Conservation (phyloP, 2,797 vertebrate species). For the Eidolon dupreanum region DNA sequence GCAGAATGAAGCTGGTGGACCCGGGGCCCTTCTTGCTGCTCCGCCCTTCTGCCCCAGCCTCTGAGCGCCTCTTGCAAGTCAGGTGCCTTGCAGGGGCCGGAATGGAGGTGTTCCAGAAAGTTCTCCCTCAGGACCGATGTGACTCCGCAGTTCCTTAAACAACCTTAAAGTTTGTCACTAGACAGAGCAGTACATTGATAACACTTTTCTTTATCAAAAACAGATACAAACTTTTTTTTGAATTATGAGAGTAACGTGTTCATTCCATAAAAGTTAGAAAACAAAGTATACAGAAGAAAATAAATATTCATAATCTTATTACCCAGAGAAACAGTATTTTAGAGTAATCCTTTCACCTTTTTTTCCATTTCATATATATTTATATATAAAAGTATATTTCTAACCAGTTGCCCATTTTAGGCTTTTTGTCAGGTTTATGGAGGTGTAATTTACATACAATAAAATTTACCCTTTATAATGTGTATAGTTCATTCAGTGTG, state of each 20-base stretch:
- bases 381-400: not conserved
- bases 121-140: not conserved
- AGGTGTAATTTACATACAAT: not conserved
- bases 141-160: not conserved
- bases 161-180: not conserved
- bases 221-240: not conserved
- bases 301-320: not conserved
- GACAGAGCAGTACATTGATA: not conserved
- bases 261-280: conserved; percentile 20
- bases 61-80: not conserved
- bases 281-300: not conserved
- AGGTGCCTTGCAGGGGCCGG: not conserved
- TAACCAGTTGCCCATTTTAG: not conserved
- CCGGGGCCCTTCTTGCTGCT: not conserved
- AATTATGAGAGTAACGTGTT: not conserved
- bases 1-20: not conserved
- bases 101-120: not conserved
- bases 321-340: not conserved
- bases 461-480: not conserved
- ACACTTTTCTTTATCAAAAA: conserved; percentile 4
- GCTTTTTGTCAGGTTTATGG: conserved; percentile 1
- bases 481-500: not conserved
- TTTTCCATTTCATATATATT: not conserved
- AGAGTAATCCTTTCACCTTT: not conserved
- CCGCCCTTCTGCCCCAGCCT: not conserved